Percentiles rank a stretch among this genome's conserved stretches.
phyloP scores from a whole-genome alignment of 2,113 vertebrate genomes.

The Brienomyrus longianalis region DNA sequence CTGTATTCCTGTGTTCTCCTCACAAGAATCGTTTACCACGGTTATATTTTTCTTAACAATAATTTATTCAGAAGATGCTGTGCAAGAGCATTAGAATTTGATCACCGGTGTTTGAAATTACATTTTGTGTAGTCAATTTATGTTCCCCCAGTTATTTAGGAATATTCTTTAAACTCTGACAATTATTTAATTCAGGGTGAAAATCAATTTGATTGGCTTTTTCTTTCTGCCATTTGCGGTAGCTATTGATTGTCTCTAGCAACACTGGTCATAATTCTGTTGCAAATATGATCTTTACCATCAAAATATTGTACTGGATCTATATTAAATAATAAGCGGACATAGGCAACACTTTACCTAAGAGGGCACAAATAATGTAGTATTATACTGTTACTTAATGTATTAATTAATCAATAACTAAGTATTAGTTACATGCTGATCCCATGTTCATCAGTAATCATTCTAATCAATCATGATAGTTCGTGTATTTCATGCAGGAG shows the following conservation, averaged over 20 bases:
- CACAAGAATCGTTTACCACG: not conserved
- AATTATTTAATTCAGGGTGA: not conserved
- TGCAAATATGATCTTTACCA: not conserved
- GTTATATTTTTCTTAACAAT: not conserved
- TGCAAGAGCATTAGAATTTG: not conserved
- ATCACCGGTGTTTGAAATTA: not conserved
- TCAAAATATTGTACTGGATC: not conserved
- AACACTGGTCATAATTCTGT: not conserved
- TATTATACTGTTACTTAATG: not conserved
- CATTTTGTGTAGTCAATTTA: not conserved
- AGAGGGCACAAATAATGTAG: not conserved
- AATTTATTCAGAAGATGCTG: not conserved
- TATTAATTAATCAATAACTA: not conserved
- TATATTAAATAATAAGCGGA: not conserved
- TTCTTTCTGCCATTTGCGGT: not conserved
- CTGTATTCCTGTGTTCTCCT: too few species aligned
- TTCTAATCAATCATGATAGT: not conserved
- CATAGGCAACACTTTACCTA: not conserved
- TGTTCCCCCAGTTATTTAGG: not conserved
- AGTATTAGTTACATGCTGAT: not conserved
- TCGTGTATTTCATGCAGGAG: not conserved
- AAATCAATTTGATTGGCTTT: not conserved
- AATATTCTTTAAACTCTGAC: not conserved
- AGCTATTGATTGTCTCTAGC: not conserved
- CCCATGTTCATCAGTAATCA: not conserved